Evolutionary conservation across 2,797 vertebrate genomes (phyloP).

Genomic region (Eupleurogrammus muticus): DNA sequence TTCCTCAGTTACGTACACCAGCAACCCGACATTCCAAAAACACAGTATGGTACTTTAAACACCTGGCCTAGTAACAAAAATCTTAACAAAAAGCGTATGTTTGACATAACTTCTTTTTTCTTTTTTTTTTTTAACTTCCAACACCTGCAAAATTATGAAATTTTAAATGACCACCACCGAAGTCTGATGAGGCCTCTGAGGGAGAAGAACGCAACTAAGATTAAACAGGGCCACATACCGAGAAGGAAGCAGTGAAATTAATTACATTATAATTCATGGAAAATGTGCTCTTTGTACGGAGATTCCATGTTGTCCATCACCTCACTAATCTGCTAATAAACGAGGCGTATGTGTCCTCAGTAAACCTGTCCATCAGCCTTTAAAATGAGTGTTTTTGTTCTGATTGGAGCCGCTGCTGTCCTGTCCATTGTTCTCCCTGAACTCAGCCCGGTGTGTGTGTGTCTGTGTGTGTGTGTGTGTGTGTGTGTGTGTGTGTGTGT

Average conservation of each 20-base stretch:
- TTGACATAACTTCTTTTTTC: neutral
- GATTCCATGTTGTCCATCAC: constrained; percentile 50
- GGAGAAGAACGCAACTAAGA: constrained; percentile 26
- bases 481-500: too few species aligned
- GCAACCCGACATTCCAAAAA: neutral
- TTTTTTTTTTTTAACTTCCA: constrained; percentile 44
- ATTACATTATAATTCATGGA: constrained; percentile 68
- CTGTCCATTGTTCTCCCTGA: constrained; percentile 45
- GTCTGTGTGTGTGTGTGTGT: too few species aligned
- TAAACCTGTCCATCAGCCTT: constrained; percentile 46
- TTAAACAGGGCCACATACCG: constrained; percentile 54
- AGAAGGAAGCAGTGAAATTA: constrained; percentile 71
- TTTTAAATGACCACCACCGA: constrained; percentile 11
- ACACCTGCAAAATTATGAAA: constrained; percentile 53
- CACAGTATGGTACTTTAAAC: neutral
- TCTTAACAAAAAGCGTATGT: constrained; percentile 27
- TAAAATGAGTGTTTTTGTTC: constrained; percentile 59
- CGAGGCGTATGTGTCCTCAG: constrained; percentile 26
- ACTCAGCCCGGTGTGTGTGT: constrained; percentile 39
- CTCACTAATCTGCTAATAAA: constrained; percentile 32
- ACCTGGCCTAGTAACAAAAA: constrained; percentile 2
- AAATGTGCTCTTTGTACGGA: constrained; percentile 52
- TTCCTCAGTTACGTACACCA: neutral
- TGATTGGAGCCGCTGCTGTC: constrained; percentile 54
- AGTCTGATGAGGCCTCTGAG: constrained; percentile 15